phyloP scores from a whole-genome alignment of 2,888 invertebrate species.

The Galerucella calmariensis region DNA sequence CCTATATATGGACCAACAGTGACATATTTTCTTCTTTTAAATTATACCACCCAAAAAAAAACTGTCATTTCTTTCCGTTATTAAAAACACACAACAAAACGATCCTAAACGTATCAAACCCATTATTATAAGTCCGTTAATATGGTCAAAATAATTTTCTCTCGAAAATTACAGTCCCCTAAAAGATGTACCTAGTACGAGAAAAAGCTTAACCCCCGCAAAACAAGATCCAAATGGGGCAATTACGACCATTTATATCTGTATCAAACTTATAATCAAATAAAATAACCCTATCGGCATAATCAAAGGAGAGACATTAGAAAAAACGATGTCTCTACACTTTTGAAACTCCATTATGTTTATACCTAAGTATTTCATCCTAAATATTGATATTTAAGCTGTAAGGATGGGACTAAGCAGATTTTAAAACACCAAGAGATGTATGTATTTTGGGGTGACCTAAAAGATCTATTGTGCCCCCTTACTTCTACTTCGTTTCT shows the following conservation, averaged over 20 bases:
- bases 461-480: too few species aligned
- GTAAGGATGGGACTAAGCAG: neutral
- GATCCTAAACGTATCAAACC: slow-evolving; percentile 6
- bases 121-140: slow-evolving; percentile 19
- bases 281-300: slow-evolving; percentile 46
- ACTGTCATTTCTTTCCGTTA: neutral
- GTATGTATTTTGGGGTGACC: too few species aligned
- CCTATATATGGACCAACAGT: neutral
- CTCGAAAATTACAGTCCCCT: slow-evolving; percentile 20
- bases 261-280: slow-evolving; percentile 47
- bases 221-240: slow-evolving; percentile 21
- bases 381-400: slow-evolving; percentile 45
- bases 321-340: slow-evolving; percentile 51
- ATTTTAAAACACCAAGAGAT: too few species aligned
- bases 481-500: too few species aligned
- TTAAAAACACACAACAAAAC: slow-evolving; percentile 3
- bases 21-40: neutral
- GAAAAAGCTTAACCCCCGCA: slow-evolving; percentile 1
- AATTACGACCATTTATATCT: slow-evolving; percentile 49
- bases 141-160: slow-evolving; percentile 22
- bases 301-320: slow-evolving; percentile 38
- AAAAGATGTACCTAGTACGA: slow-evolving; percentile 1
- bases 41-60: neutral
- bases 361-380: slow-evolving; percentile 50
- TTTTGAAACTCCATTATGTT: slow-evolving; percentile 57